Evolutionary conservation across 1,140 invertebrate species (phyloP), one percentile per base, ranked within the genome.

Genomic region (Diuraphis noxia): DNA sequence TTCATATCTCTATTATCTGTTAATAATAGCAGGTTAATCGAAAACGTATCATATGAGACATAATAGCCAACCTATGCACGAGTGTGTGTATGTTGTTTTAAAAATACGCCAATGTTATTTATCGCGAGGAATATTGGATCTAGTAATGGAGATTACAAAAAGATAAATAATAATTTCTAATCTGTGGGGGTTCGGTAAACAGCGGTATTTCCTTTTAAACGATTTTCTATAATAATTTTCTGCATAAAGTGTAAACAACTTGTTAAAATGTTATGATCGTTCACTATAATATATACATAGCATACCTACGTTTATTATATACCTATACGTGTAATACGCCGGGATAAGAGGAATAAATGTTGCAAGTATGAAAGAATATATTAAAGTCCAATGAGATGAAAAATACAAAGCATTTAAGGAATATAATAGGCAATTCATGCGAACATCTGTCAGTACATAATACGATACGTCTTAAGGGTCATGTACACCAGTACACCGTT

Each of bases 361-460:
- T 72, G 13, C 56, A n/a, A 72, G 56, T 72, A 72, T 17, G 56
- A 72, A n/a, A 72, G 56, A 72, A 72, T 72, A 72, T 82, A 40
- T 40, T 25, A 82, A 82, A 82, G 79, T 82, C 8, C 36, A 41
- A 82, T 82, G 38, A 41, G 81, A 82, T 82, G 81, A 82, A 30
- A 82, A 82, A 82, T n/a, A 82, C 81, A 82, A 82, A 30, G 81
- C 36, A 82, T 82, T 82, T 82, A n/a, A 38, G 40, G 38, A 13
- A 82, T 25, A 82, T 82, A 82, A 82, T 41, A 82, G 81, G 23
- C 3, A 82, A 82, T 82, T 82, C 40, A 41, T 41, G 40, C 38
- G 36, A 30, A 82, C 81, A 38, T 82, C 38, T 82, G 81, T 82
- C 81, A 82, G 81, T 43, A 25, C 10, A 41, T 82, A n/a, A 41